Base-by-base conservation (phyloP, 2,113 vertebrate species). In the Opisthocomus hoazin region DNA sequence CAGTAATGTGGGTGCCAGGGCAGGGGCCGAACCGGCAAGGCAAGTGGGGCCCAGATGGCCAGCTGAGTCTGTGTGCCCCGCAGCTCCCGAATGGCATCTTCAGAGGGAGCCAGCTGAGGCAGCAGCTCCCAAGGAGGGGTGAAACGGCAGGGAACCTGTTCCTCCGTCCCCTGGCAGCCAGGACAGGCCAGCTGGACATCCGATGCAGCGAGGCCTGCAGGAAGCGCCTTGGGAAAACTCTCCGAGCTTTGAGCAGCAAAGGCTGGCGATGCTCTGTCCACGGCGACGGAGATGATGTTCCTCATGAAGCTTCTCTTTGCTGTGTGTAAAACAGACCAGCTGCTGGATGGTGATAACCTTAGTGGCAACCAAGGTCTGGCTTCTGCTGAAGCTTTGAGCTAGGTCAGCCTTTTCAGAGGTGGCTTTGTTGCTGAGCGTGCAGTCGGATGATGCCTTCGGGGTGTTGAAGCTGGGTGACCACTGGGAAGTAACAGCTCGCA, bases 361-460 rank as follows among this genome's bases (percentile, higher is more conserved):
- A 0, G 1, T 27, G 58, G 11, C 37, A 71, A 8, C 37, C 58
- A 23, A 73, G n/a, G 39, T 36, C 68, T 84, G 79, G 24, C 57
- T 85, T 20, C 36, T 54, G 73, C 7, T 57, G 32, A 34, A 51
- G 36, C 73, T 79, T 53, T 48, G 77, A 79, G 37, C 89, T 50
- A 26, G 21, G 39, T 48, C 53, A 53, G 45, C 34, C 34, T 61
- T 45, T 54, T 41, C 0, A 2, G 15, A 57, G 63, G n/a, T n/a
- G 56, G n/a, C 10, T 70, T 75, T 75, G 27, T 19, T 13, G 22
- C 77, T 10, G 48, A 27, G 10, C 1, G 13, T 34, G 39, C 5
- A 6, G 12, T 36, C 20, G 27, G 26, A 17, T 36, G 30, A n/a
- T 1, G 0, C 34, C 16, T 5, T 21, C 1, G 2, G n/a, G 45